Conservation (phyloP, 2,113 vertebrate genomes). For the Labeo rohita region DNA sequence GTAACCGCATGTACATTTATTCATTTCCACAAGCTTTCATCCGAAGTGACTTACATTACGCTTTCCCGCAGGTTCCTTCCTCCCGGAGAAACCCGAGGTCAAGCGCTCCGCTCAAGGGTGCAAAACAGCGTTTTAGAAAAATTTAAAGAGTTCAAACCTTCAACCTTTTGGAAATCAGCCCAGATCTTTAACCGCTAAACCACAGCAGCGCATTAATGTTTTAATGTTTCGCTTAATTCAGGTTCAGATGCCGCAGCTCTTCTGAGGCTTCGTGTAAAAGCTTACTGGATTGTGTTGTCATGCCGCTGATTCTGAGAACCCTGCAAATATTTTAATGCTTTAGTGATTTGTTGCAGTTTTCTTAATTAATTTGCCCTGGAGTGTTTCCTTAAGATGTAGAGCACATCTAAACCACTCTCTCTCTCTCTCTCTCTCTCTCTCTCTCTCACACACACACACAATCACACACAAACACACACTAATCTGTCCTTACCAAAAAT, state of each 20-base stretch:
- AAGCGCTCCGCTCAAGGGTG: not conserved
- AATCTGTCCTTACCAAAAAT: not conserved
- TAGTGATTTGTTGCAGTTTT: not conserved
- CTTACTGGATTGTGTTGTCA: not conserved
- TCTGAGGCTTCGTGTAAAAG: not conserved
- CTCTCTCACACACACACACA: not conserved
- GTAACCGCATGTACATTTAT: not conserved
- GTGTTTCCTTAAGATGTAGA: constrained; percentile 10
- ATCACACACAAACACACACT: not conserved
- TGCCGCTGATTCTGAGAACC: not conserved
- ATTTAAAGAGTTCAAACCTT: not conserved
- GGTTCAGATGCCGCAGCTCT: not conserved
- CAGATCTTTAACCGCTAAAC: not conserved
- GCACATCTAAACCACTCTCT: not conserved
- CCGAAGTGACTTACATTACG: not conserved
- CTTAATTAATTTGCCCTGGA: not conserved
- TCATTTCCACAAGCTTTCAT: not conserved
- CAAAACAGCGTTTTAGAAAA: not conserved
- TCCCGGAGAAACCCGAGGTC: not conserved
- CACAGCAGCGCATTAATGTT: not conserved
- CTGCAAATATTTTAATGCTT: not conserved
- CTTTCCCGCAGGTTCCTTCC: not conserved
- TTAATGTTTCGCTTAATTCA: not conserved
- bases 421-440: not conserved
- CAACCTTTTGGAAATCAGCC: not conserved